Evolutionary conservation across 2,888 invertebrate genomes (phyloP).

Genomic region (Tenthredo amoena): DNA sequence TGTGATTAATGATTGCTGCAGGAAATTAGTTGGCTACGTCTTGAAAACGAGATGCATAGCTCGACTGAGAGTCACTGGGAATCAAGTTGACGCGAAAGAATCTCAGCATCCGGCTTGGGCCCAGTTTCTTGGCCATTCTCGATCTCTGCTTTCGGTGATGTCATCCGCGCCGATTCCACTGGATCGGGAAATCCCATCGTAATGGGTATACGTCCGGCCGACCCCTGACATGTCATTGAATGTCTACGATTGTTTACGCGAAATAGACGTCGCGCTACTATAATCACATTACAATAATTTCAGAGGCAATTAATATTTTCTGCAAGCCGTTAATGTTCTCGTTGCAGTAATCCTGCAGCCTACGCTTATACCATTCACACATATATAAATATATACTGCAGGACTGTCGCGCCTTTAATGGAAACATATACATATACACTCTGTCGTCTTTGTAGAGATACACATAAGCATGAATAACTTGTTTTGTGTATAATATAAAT

Average conservation of each 20-base stretch:
- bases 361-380: constrained; percentile 2
- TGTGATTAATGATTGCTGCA: not conserved
- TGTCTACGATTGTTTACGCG: not conserved
- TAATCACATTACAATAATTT: not conserved
- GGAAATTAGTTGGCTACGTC: not conserved
- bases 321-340: not conserved
- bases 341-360: not conserved
- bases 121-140: constrained; percentile 45
- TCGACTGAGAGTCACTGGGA: constrained; percentile 38
- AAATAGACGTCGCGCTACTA: not conserved
- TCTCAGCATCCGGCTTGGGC: constrained; percentile 43
- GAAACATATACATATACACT: not conserved
- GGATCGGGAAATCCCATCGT: constrained; percentile 41
- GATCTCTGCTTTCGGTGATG: constrained; percentile 35
- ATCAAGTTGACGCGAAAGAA: constrained; percentile 8
- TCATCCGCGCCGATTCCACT: constrained; percentile 28
- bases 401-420: constrained; percentile 21
- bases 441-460: not conserved
- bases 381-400: not conserved
- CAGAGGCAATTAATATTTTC: not conserved
- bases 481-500: not conserved
- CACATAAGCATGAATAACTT: not conserved
- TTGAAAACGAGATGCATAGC: not conserved
- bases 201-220: not conserved
- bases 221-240: not conserved